Base-by-base conservation (phyloP, 2,113 vertebrate species). In the Clupea harengus region DNA sequence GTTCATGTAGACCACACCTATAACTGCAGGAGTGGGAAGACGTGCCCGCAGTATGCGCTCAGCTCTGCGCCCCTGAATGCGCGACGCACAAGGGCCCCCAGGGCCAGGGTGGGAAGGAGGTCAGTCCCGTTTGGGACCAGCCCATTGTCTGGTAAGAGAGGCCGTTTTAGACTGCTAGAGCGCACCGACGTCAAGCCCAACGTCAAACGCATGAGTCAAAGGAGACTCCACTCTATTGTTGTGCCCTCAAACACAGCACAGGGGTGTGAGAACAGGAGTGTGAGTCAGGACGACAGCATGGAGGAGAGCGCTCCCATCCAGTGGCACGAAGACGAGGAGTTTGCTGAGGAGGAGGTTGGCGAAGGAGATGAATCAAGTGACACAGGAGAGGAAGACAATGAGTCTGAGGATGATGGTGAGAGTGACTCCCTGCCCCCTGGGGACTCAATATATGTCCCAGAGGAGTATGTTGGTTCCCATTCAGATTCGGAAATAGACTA, bases 401-500 rank as follows among this genome's bases (percentile, higher is more conserved):
- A 86, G 6, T 64, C 84, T 45, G 67, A 54, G n/a, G 6, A 8
- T 80, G 81, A 39, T 39, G 39, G 57, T 25, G 20, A 0, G 32
- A 47, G 44, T 80, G 80, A 90, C 32, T n/a, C 32, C 45, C 28
- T 82, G 22, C 17, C 49, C 11, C 32, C 22, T 13, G 86, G 45
- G 25, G 82, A 87, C 47, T 84, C 82, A 11, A 47, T 57, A 1
- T 72, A 83, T 45, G 3, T 22, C 83, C 78, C 49, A 0, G 44
- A 54, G 11, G 75, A 75, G 9, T 87, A 89, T 81, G 18, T 54
- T 10, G 82, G 85, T 20, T 92, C 90, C 2, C 86, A 84, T 25
- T 89, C 89, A 0, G 72, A 85, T 82, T 90, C 86, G 15, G 91
- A 89, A 87, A 82, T 89, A 4, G 86, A n/a, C n/a, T n/a, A 87